phyloP scores from a whole-genome alignment of 2,797 vertebrate genomes.

The Lemur catta region DNA sequence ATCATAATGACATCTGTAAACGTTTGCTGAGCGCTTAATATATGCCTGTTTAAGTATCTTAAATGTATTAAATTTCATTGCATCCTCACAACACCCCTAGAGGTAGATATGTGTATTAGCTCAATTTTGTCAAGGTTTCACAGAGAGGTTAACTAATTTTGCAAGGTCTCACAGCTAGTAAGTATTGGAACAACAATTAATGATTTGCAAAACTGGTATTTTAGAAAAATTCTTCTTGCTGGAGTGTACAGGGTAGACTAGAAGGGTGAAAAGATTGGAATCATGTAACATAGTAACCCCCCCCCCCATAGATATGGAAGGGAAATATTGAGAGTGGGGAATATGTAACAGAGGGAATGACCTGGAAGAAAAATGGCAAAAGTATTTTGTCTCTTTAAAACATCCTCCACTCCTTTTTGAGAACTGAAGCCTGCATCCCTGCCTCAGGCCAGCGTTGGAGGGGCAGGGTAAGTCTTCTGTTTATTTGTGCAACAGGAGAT shows the following conservation, averaged over 20 bases:
- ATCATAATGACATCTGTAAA: not conserved
- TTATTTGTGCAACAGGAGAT: too few relatives aligned
- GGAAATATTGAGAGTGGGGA: too few relatives aligned
- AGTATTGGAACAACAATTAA: not conserved
- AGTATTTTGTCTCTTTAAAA: too few relatives aligned
- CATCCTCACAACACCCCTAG: not conserved
- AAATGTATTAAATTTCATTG: not conserved
- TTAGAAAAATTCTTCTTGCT: not conserved
- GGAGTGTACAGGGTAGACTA: not conserved
- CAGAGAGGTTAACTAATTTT: not conserved
- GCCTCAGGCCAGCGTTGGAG: too few relatives aligned
- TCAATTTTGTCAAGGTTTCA: not conserved
- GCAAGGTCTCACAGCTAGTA: not conserved
- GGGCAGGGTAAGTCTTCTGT: too few relatives aligned
- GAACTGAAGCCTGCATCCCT: too few relatives aligned
- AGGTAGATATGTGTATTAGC: not conserved
- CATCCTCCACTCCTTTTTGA: too few relatives aligned
- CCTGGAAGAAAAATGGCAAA: too few relatives aligned
- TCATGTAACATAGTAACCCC: not conserved
- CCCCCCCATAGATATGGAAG: too few relatives aligned
- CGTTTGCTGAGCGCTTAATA: not conserved
- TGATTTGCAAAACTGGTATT: slow-evolving; percentile 4
- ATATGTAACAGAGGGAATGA: too few relatives aligned
- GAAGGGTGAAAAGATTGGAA: not conserved
- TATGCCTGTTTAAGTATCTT: not conserved